Percentiles rank a stretch among this genome's conserved stretches.
These are phyloP conservation scores for Homarus americanus DNA, from an alignment of 1,140 invertebrate genomes.

Conservation along the genomic window DNA sequence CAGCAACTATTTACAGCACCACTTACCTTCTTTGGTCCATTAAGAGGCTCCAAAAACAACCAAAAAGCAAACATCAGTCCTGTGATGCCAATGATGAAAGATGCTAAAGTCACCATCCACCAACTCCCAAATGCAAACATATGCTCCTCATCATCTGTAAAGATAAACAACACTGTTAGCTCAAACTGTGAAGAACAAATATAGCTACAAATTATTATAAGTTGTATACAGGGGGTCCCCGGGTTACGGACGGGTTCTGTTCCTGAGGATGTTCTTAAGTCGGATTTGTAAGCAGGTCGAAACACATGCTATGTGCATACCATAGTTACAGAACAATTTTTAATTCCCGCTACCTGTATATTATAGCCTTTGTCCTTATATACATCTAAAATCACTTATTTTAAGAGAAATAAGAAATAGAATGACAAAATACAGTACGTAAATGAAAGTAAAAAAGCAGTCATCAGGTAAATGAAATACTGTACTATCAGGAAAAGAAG, in stretches of 20 bases:
- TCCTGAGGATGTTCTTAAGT: too few relatives aligned
- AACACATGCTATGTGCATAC: too few relatives aligned
- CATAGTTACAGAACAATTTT: not conserved
- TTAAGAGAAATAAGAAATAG: too few relatives aligned
- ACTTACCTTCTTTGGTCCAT: conserved; percentile 20
- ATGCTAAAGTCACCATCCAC: conserved; percentile 34
- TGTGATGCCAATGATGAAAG: conserved; percentile 37
- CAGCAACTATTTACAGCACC: not conserved
- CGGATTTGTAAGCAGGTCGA: too few relatives aligned
- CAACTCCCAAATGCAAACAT: conserved; percentile 54
- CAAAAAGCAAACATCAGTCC: conserved; percentile 32
- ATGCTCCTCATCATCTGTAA: conserved; percentile 57
- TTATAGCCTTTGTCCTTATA: not conserved
- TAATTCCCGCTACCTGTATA: not conserved
- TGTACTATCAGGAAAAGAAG: not conserved
- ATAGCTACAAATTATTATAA: not conserved
- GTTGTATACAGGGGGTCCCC: too few relatives aligned
- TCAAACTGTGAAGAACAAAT: not conserved
- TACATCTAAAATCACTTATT: too few relatives aligned
- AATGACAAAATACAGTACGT: too few relatives aligned
- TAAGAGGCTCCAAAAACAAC: conserved; percentile 31
- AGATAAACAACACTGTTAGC: not conserved
- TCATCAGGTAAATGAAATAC: not conserved
- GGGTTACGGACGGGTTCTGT: too few relatives aligned
- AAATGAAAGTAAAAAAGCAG: not conserved